Percentiles rank a stretch among this genome's conserved stretches.
These are phyloP conservation scores for Ferrisia virgata DNA, from an alignment of 2,888 invertebrate species.

Conservation along the genomic window DNA sequence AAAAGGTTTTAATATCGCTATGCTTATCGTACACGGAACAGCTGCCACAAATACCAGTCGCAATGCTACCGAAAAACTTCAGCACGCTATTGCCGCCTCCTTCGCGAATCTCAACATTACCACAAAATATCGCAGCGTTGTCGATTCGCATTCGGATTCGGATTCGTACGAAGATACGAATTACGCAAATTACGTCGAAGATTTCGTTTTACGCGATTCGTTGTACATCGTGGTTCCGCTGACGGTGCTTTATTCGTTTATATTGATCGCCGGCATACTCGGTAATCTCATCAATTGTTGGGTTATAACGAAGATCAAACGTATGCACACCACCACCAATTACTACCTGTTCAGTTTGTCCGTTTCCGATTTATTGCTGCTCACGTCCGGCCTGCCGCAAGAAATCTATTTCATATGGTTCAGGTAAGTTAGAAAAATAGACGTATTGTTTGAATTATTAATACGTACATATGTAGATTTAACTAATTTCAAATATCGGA, in stretches of 20 bases:
- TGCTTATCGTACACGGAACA: too few relatives aligned
- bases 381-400: constrained; percentile 76
- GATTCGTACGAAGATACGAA: not conserved
- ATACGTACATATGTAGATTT: too few relatives aligned
- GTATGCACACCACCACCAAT: constrained; percentile 78
- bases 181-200: not conserved
- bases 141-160: not conserved
- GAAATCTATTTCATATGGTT: constrained; percentile 78
- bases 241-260: constrained; percentile 71
- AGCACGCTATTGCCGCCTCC: not conserved
- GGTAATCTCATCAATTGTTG: constrained; percentile 82
- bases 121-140: not conserved
- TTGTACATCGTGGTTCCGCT: constrained; percentile 67
- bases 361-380: constrained; percentile 72
- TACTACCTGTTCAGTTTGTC: constrained; percentile 82
- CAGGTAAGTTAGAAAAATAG: constrained; percentile 53
- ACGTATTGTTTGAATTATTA: not conserved
- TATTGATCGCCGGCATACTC: constrained; percentile 73
- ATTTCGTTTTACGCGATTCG: constrained; percentile 54
- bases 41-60: too few relatives aligned
- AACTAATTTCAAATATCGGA: too few relatives aligned
- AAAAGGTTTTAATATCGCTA: too few relatives aligned
- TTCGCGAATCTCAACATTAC: not conserved
- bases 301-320: constrained; percentile 76
- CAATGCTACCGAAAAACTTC: not conserved